A percentile compares a stretch with the other conserved stretches of the same genome.
These are phyloP conservation scores for Leptatherina wallacei DNA, from an alignment of 2,797 vertebrate genomes.

Conservation along the genomic window DNA sequence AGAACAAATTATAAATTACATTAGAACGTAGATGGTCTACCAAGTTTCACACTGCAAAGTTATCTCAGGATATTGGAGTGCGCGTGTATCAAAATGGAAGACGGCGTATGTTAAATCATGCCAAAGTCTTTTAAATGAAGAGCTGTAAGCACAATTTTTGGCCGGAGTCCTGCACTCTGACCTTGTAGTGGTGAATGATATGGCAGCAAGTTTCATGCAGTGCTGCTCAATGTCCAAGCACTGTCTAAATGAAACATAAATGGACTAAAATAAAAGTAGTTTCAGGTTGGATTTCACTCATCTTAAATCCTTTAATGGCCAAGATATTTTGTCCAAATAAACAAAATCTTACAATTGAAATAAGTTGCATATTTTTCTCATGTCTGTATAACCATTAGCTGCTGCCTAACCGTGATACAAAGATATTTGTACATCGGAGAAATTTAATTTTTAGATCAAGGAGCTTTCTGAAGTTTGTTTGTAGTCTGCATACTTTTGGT, in stretches of 20 bases:
- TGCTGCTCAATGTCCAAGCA: too few species aligned
- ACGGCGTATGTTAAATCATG: too few species aligned
- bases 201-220: neutral
- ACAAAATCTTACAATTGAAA: neutral
- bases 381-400: neutral
- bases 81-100: too few species aligned
- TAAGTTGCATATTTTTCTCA: neutral
- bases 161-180: too few species aligned
- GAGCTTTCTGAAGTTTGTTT: neutral
- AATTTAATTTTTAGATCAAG: neutral
- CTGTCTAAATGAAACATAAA: neutral
- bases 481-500: neutral
- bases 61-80: too few species aligned
- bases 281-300: neutral
- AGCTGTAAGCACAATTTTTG: too few species aligned
- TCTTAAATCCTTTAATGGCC: neutral
- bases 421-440: neutral
- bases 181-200: too few species aligned
- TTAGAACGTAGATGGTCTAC: too few species aligned
- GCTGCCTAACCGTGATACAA: neutral
- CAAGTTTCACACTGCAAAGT: too few species aligned
- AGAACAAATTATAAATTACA: too few species aligned
- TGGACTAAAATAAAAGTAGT: neutral
- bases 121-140: too few species aligned
- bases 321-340: neutral